Evolutionary conservation across 92 coral and sea anemone genomes (phyloP).

Genomic region (Umimayanthus kanabou): DNA sequence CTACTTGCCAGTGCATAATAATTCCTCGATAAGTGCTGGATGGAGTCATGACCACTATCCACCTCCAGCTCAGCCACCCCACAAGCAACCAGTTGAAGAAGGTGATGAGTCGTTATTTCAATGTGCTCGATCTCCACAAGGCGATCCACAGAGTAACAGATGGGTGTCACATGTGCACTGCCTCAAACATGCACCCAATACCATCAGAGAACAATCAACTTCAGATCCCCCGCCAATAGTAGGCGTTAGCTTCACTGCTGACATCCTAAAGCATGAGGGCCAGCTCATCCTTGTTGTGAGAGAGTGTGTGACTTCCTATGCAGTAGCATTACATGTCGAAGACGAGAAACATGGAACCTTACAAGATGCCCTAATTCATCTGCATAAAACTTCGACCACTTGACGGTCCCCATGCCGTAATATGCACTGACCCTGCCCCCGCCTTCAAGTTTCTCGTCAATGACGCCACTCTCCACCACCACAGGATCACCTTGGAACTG

Average conservation of each 20-base stretch:
- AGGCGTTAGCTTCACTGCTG: constrained; percentile 38
- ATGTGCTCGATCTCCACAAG: constrained; percentile 40
- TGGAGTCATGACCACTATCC: constrained; percentile 50
- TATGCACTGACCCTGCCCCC: constrained; percentile 43
- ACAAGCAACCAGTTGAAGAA: constrained; percentile 40
- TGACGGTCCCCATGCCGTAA: constrained; percentile 32
- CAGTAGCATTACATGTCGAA: constrained; percentile 25
- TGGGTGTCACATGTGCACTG: constrained; percentile 43
- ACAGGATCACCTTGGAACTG: neutral
- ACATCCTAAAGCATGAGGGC: constrained; percentile 9
- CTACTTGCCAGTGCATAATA: constrained; percentile 36
- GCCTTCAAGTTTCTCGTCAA: constrained; percentile 27
- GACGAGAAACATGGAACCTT: constrained; percentile 41
- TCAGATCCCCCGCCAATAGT: neutral
- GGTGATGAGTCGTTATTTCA: constrained; percentile 25
- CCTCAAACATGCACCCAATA: constrained; percentile 35
- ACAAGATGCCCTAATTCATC: constrained; percentile 43
- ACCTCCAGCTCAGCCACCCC: constrained; percentile 47
- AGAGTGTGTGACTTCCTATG: constrained; percentile 30
- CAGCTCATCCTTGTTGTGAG: constrained; percentile 37
- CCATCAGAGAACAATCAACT: constrained; percentile 14
- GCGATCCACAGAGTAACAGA: constrained; percentile 29
- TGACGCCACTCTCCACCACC: constrained; percentile 6
- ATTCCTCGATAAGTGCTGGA: constrained; percentile 53
- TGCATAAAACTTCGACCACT: constrained; percentile 22